Conservation (phyloP, 2,888 invertebrate genomes). For the Smittia sp. region DNA sequence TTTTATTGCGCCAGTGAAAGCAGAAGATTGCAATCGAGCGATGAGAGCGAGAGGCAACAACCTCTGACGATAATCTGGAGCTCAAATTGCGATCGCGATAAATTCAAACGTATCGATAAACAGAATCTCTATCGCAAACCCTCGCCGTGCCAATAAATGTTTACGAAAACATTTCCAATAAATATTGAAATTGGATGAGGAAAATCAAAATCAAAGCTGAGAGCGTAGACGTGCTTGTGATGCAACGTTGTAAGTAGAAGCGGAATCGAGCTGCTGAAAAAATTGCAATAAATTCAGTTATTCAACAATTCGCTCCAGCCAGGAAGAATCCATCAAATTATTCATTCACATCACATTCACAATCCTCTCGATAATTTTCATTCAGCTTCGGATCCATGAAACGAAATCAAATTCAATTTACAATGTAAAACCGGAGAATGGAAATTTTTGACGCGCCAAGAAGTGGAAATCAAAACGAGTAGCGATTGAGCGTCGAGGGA, state of each 20-base stretch:
- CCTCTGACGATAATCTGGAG: neutral
- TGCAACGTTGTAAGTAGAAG: neutral
- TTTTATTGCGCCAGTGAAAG: neutral
- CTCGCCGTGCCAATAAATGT: neutral
- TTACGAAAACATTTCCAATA: constrained; percentile 8
- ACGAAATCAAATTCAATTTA: neutral
- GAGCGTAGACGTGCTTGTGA: neutral
- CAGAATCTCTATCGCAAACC: neutral
- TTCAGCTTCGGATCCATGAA: neutral
- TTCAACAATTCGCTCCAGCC: neutral
- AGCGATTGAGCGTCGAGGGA: too few relatives aligned
- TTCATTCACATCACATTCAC: neutral
- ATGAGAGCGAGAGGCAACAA: neutral
- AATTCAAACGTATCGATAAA: neutral
- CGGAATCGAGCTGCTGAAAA: neutral
- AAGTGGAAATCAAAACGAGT: too few relatives aligned
- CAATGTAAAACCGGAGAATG: too few relatives aligned
- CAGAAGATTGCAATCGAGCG: neutral
- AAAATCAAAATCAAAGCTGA: neutral
- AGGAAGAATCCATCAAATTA: neutral
- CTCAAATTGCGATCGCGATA: neutral
- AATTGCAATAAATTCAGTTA: neutral
- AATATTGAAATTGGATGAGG: neutral
- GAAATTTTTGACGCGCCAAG: too few relatives aligned
- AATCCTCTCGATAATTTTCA: neutral